Base-by-base conservation (phyloP, 2,888 invertebrate species). In the Ommatoiulus sabulosus region DNA sequence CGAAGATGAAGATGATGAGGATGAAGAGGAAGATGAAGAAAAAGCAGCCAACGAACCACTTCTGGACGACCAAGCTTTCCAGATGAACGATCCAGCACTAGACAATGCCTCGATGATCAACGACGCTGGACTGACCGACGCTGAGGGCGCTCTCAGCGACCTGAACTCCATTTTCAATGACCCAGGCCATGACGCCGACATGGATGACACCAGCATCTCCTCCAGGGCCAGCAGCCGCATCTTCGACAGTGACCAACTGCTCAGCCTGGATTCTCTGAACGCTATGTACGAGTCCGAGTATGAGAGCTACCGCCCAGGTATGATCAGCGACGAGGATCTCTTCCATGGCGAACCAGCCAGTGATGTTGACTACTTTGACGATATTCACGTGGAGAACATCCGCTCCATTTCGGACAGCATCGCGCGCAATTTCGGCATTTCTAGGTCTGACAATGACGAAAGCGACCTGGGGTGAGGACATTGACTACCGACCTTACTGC, bases 101-200 rank as follows among this genome's bases (percentile, higher is more conserved):
- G 97, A 97, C 93, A 97, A 97, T 93, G 95, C 96, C 87, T 97
- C 97, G 80, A 95, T 97, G 94, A 93, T 97, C 24, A 96, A 97
- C 93, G 97, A 97, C 93, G 96, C 96, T 35, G 97, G 97, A 10
- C 94, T 97, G 85, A 97, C 97, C 1, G 97, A 97, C 93, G 97
- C 96, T 12, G 97, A 97, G 94, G 97, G 96, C 89, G 97, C 97
- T 44, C 94, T 97, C 89, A 97, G 97, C 91, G 97, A 97, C 93
- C 96, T 97, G 87, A 97, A 97, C 93, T 91, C 91, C 35, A 90
- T 91, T 63, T 90, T 91, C 86, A 91, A 92, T 87, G 92, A 92
- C 89, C 91, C 91, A 8, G 91, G 91, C 86, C 93, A 94, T 88
- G 93, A 93, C 87, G 92, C 92, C 35, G 94, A 95, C 91, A 94